Base-by-base conservation (phyloP, 2,113 vertebrate genomes). In the Diglossa brunneiventris region DNA sequence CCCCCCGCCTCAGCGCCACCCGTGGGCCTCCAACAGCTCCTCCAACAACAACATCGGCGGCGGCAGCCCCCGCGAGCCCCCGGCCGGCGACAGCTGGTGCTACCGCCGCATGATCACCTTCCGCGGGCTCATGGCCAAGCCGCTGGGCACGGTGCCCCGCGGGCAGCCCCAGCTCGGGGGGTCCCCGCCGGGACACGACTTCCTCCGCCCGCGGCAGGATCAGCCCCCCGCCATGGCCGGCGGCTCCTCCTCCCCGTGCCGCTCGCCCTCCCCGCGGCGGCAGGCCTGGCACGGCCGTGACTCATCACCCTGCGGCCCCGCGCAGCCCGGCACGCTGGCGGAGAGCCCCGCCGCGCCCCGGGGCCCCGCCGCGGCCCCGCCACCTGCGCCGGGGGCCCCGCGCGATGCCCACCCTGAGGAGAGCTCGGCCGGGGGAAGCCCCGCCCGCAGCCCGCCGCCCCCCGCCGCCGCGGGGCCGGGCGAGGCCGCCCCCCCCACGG, bases 21-120 rank as follows among this genome's bases (percentile, higher is more conserved):
- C 98, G 28, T 99, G 99, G 99, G 96, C 98, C 46, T 98, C 98
- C 35, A 99, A 99, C 67, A 96, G 97, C 81, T 99, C 98, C 2
- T 98, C 98, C 79, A 99, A 99, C 94, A 99, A 99, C 94, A 99
- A 99, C 89, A 97, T 97, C 1, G 61, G 85, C 70, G 28, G 96
- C 55, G 89, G 96, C 56, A 88, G 94, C 92, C 95, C 96, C 30
- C 84, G 82, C 3, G 91, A 95, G 47, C 80, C 78, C 44, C 87
- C 33, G 49, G 95, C 89, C 19, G 84, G 95, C 2, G 96, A 96
- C 80, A 96, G 96, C 76, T 97, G 97, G 59, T 97, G 95, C 56
- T 58, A 58, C 56, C 56, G 56, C 33, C 56, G 56, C 56, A 58
- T 58, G 56, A 58, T 58, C 56, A 58, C 56, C 33, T 58, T 58